phyloP scores from a whole-genome alignment of 2,113 vertebrate species.

The Spea bombifrons region DNA sequence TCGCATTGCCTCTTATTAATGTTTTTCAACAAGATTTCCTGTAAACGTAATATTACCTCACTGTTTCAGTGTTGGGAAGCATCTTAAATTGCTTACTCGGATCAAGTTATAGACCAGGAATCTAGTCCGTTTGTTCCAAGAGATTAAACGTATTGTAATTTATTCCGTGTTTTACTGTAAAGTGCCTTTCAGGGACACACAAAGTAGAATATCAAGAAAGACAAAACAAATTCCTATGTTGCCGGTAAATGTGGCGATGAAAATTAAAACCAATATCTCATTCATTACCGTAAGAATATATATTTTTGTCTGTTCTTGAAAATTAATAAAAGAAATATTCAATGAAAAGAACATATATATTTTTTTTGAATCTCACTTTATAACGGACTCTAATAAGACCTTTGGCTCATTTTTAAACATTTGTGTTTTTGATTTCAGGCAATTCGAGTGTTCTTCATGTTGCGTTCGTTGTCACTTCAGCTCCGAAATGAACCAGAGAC shows the following conservation, averaged over 20 bases:
- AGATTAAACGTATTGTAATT: slow-evolving; percentile 39
- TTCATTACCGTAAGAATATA: too few relatives aligned
- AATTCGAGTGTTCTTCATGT: slow-evolving; percentile 96
- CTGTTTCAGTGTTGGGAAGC: slow-evolving; percentile 23
- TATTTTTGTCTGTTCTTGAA: too few relatives aligned
- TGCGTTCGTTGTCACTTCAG: slow-evolving; percentile 85
- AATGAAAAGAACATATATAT: too few relatives aligned
- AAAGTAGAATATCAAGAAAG: slow-evolving; percentile 17
- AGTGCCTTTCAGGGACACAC: slow-evolving; percentile 23
- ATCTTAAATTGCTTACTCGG: slow-evolving; percentile 26
- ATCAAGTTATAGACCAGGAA: slow-evolving; percentile 31
- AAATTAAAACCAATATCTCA: too few relatives aligned
- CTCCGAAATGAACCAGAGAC: slow-evolving; percentile 85
- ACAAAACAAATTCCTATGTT: slow-evolving; percentile 28
- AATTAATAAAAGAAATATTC: too few relatives aligned
- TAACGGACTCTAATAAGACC: too few relatives aligned
- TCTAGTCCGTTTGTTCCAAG: slow-evolving; percentile 29
- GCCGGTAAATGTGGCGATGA: slow-evolving; percentile 4
- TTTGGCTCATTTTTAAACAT: background rate
- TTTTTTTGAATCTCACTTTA: too few relatives aligned
- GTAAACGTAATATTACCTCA: slow-evolving; percentile 37
- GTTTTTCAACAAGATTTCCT: slow-evolving; percentile 23
- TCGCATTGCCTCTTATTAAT: background rate
- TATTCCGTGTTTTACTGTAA: slow-evolving; percentile 40
- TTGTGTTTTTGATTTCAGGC: slow-evolving; percentile 67